Conservation (phyloP, 2,888 invertebrate genomes). For the Ormyrus pomaceus region DNA sequence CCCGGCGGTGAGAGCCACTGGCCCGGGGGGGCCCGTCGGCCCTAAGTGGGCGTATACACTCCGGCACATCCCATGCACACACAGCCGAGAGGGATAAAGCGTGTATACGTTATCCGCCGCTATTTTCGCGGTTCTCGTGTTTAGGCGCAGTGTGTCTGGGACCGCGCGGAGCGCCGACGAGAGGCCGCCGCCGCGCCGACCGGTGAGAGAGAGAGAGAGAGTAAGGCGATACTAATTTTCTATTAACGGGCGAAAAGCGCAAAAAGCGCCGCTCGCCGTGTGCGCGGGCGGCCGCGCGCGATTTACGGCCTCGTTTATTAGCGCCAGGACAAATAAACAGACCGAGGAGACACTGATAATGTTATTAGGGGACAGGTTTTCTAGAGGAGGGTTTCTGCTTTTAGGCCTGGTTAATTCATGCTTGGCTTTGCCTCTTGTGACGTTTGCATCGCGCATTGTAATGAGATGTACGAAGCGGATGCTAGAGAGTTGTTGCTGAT, state of each 20-base stretch:
- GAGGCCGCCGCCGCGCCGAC: constrained; percentile 52
- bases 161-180: constrained; percentile 47
- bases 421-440: no score
- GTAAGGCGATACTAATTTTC: constrained; percentile 72
- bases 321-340: constrained; percentile 48
- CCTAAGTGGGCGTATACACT: constrained; percentile 70
- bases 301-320: constrained; percentile 51
- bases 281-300: constrained; percentile 10
- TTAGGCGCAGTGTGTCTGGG: constrained; percentile 66
- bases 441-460: no score
- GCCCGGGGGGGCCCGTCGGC: constrained; percentile 57
- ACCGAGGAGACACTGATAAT: constrained; percentile 6
- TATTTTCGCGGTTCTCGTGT: constrained; percentile 72
- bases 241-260: constrained; percentile 61
- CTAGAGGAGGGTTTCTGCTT: no score
- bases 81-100: constrained; percentile 51
- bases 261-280: constrained; percentile 9
- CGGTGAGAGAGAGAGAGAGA: constrained; percentile 17
- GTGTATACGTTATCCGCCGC: constrained; percentile 55
- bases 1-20: no score
- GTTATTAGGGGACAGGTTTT: constrained; percentile 9
- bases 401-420: no score
- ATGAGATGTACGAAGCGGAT: no score
- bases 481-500: no score
- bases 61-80: constrained; percentile 70